A percentile compares a stretch with the other conserved stretches of the same genome.
phyloP scores from a whole-genome alignment of 1,140 invertebrate genomes.

The Plutomurus gul region DNA sequence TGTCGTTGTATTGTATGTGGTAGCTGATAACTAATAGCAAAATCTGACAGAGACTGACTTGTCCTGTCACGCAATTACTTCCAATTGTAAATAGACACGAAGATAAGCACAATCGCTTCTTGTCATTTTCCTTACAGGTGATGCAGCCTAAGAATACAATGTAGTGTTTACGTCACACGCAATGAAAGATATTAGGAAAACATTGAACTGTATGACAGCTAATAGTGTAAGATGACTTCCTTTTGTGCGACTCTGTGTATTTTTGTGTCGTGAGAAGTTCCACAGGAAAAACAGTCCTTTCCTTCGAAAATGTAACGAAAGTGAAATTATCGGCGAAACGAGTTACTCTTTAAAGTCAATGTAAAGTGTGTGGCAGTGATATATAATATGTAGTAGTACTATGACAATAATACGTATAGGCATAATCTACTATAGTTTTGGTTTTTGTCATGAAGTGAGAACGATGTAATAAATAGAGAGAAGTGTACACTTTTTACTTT shows the following conservation, averaged over 20 bases:
- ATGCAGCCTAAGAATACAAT: no score
- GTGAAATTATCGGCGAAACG: not conserved
- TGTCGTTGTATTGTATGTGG: not conserved
- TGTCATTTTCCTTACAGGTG: no score
- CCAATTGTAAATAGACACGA: not conserved
- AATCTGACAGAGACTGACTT: not conserved
- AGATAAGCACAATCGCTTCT: not conserved
- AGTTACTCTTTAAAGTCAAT: not conserved
- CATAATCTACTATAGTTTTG: not conserved
- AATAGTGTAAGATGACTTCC: not conserved
- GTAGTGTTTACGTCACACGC: no score
- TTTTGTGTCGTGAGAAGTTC: no score
- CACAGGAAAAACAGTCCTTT: not conserved
- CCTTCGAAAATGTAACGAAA: not conserved
- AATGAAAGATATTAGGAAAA: no score
- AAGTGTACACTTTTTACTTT: not conserved
- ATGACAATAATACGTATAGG: not conserved
- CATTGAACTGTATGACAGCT: no score
- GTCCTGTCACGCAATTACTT: not conserved
- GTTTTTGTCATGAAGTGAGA: not conserved
- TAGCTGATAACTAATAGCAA: not conserved
- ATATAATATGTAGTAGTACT: not conserved
- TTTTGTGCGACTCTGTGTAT: not conserved
- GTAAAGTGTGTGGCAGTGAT: conserved; percentile 19
- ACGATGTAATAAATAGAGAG: not conserved